Base-by-base conservation (phyloP, 37 sponge, comb jelly and placozoan species). In the Bolinopsis microptera region DNA sequence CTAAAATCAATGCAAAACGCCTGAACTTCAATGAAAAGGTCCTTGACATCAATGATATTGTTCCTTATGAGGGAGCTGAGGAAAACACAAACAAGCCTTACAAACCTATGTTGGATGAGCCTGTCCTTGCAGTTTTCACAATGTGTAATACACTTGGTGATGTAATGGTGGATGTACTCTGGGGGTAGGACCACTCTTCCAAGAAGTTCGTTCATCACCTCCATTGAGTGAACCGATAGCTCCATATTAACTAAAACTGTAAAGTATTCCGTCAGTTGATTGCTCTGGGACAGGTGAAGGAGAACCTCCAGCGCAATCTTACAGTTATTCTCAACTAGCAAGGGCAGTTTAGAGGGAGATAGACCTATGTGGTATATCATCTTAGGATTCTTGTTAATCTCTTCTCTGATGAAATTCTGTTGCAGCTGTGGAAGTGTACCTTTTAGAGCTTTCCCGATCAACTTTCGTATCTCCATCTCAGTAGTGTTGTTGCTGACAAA, bases 61-160 rank as follows among this genome's bases (percentile, higher is more conserved):
- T 98, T 97, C 69, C 99, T 94, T 1, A 98, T 98, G 34, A 98
- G 95, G 37, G 97, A 98, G 74, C 97, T 97, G 37, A 98, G 93
- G 69, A 98, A 98, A 39, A 98, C 99, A 94, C 99, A 98, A 8
- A 97, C 99, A 94, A 98, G 94, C 83, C 99, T 41, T 32, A 98
- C 97, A 5, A 95, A 93, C 41, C 99, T 76, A 38, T 93, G 96
- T 83, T 98, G 97, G 33, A 96, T 86, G 48, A 94, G 93, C 69
- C 96, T 96, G 75, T 98, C 99, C 38, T 96, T 94, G 25, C 68
- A 93, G 41, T 95, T 94, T 22, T 97, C 95, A 74, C 99, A 98
- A 2, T 95, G 90, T 76, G 95, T 94, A 27, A 98, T 96, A 72
- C 99, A 97, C 93, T 96, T 96, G 38, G 93, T 95, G 92, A 98